Conservation (phyloP, 2,113 vertebrate genomes). For the Muscicapa adusta region DNA sequence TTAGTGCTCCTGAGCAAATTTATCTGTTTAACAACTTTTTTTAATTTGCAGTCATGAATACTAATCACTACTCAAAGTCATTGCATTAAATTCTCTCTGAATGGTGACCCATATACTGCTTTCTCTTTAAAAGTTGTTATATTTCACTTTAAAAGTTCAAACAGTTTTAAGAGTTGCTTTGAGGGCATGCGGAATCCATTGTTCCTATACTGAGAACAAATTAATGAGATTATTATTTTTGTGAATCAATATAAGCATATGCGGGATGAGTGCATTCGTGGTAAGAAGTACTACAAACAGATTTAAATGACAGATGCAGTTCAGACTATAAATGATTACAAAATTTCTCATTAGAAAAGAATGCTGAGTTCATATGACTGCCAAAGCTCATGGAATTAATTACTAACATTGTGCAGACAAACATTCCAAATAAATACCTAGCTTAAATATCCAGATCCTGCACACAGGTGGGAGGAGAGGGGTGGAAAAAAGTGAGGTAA, state of each 20-base stretch:
- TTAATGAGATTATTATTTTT: neutral
- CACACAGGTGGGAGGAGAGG: neutral
- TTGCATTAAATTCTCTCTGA: neutral
- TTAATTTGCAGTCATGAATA: neutral
- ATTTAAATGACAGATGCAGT: slow-evolving; percentile 55
- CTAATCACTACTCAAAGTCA: neutral
- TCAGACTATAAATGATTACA: slow-evolving; percentile 7
- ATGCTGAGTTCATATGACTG: slow-evolving; percentile 55
- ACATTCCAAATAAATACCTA: slow-evolving; percentile 32
- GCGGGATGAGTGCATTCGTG: neutral
- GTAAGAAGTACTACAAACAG: slow-evolving; percentile 24
- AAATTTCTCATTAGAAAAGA: slow-evolving; percentile 44
- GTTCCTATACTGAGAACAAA: neutral
- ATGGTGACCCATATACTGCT: neutral
- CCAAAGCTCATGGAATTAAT: slow-evolving; percentile 55
- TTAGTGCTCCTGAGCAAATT: neutral
- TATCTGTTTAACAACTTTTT: neutral
- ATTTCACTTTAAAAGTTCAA: neutral
- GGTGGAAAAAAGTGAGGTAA: neutral
- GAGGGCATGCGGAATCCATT: neutral
- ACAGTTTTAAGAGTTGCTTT: neutral
- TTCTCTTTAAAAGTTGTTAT: neutral
- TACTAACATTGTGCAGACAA: slow-evolving; percentile 41
- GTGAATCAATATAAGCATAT: neutral
- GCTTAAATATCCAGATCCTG: slow-evolving; percentile 21